Evolutionary conservation across 2,888 invertebrate genomes (phyloP), one percentile per base, ranked within the genome.

Genomic region (Chrysolina haemoptera): DNA sequence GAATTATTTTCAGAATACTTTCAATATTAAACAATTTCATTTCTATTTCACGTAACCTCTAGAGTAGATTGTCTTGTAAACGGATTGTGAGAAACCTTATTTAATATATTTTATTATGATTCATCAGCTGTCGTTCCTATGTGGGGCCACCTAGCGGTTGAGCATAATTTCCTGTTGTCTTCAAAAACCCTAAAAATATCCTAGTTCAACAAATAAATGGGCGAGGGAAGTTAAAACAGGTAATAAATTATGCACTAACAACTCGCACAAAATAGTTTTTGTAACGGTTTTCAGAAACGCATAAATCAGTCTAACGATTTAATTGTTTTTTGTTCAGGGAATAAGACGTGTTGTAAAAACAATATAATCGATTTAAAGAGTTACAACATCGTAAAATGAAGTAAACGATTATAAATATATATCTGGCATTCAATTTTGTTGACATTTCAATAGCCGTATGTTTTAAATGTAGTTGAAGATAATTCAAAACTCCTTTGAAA

Each of bases 241-340:
- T 20, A 16, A 20, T 53, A 20, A 53, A 53, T 53, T 35, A 4
- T 35, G 35, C 8, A 35, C 35, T 35, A 35, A 53, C 53, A 16
- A 53, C 1, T 5, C 20, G 20, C 53, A 20, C 16, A 9, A 53
- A 18, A 10, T 53, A 10, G 53, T 53, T 53, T 10, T 18, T 16
- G 18, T 20, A 20, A 53, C 11, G 12, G 53, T 43, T 43, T 43
- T 14, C 14, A 43, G 0, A 53, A 53, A 53, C 53, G 20, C 20
- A 53, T 53, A 10, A 53, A 20, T 20, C 53, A 53, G 20, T 18
- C 16, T 53, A 53, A 20, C 53, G 53, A 53, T 53, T 53, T 20
- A 20, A 22, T 53, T 53, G 53, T 53, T 53, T 53, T 53, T 53
- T 20, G 12, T 53, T 4, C 11, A 11, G 20, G 53, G 18, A 53